These are phyloP conservation scores for Spialia ferax DNA, from an alignment of 2,888 invertebrate species.

Conservation along the genomic window DNA sequence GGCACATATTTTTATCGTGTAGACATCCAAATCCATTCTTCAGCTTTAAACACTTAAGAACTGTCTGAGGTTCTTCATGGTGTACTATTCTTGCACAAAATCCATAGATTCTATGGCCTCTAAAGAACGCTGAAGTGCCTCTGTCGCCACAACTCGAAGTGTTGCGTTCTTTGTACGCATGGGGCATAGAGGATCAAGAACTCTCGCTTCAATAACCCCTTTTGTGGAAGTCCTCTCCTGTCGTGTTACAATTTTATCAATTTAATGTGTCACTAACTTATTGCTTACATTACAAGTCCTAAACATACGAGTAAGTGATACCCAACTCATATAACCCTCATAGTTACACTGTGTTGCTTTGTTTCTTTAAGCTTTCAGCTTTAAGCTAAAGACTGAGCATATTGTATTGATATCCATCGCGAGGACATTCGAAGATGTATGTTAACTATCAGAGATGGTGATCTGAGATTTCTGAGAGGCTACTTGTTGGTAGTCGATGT, in stretches of 20 bases:
- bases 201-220: constrained; percentile 1
- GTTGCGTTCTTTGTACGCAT: not conserved
- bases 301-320: too few relatives aligned
- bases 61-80: not conserved
- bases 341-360: too few relatives aligned
- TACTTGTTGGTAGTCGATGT: not conserved
- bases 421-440: not conserved
- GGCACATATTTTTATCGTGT: too few relatives aligned
- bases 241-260: not conserved
- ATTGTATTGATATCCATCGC: not conserved
- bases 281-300: too few relatives aligned
- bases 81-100: not conserved
- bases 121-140: not conserved
- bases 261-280: not conserved
- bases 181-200: not conserved
- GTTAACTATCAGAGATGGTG: too few relatives aligned
- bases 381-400: too few relatives aligned
- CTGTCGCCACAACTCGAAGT: too few relatives aligned
- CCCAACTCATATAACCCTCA: too few relatives aligned
- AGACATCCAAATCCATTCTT: not conserved
- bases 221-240: not conserved
- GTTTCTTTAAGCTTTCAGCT: too few relatives aligned
- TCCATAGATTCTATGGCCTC: not conserved
- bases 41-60: not conserved
- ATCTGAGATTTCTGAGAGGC: too few relatives aligned